Conservation (phyloP, 1,140 invertebrate species). For the Zaprionus camerounensis region DNA sequence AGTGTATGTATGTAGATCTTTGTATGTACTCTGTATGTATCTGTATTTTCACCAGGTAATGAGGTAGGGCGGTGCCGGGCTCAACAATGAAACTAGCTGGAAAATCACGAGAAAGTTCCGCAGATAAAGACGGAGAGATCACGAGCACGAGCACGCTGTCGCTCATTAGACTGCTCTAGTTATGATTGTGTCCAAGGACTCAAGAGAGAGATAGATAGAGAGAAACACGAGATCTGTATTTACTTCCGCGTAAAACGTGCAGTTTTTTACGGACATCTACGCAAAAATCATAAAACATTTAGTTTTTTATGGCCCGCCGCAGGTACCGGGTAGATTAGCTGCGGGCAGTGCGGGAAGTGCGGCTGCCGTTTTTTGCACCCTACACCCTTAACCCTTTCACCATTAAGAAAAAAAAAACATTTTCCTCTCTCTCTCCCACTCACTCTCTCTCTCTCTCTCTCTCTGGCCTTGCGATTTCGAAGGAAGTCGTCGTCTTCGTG, state of each 20-base stretch:
- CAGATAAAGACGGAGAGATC: constrained; percentile 5
- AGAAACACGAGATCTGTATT: constrained; percentile 8
- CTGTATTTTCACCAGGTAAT: constrained; percentile 60
- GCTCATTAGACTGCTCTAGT: constrained; percentile 62
- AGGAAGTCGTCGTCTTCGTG: constrained; percentile 32
- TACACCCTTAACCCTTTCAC: constrained; percentile 67
- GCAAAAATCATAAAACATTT: constrained; percentile 65
- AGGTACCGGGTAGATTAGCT: constrained; percentile 27
- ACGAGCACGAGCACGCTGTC: constrained; percentile 12
- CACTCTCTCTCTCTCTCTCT: constrained; percentile 13
- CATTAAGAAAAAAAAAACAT: constrained; percentile 65
- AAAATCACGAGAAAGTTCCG: constrained; percentile 75
- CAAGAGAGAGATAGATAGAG: constrained; percentile 3
- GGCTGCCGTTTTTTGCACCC: constrained; percentile 52
- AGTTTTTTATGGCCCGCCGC: constrained; percentile 67
- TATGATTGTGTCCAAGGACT: constrained; percentile 64
- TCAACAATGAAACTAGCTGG: constrained; percentile 74
- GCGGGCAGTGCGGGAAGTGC: constrained; percentile 22
- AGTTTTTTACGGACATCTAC: constrained; percentile 44
- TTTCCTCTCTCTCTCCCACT: background rate
- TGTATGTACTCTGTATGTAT: constrained; percentile 19
- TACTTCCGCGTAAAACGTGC: constrained; percentile 64
- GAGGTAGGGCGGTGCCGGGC: constrained; percentile 12
- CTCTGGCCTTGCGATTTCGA: constrained; percentile 59
- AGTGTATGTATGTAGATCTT: background rate